Evolutionary conservation across 2,888 invertebrate genomes (phyloP), one percentile per base, ranked within the genome.

Genomic region (Amaurobius ferox): DNA sequence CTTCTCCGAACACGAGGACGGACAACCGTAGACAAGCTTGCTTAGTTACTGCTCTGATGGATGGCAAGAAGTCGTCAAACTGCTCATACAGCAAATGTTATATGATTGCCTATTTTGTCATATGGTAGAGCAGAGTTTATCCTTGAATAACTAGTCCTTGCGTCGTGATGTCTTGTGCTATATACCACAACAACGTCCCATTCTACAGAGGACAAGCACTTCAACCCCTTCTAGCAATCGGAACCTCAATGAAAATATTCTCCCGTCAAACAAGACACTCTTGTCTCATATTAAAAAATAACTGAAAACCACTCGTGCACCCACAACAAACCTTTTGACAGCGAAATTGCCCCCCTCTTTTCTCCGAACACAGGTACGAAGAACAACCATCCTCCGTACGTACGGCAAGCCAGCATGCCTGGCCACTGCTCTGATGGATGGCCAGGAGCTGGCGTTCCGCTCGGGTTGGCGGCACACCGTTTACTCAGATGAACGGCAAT

Each of bases 401-500:
- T n/a, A 30, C 35, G 48, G n/a, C n/a, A n/a, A n/a, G 5, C 55
- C 19, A 19, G 29, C 76, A 85, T 72, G 83, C 83, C 40, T 85
- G 70, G 77, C 71, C 83, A 77, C 62, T 72, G 35, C 28, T 39
- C 67, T 86, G 85, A 86, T 78, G 85, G 85, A 86, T 79, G 68
- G 72, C 85, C 68, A 67, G 73, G 71, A 73, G 73, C 68, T 77
- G 29, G 55, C 61, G 85, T 86, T 86, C 39, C 85, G 78, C 85
- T 55, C 39, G 44, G 78, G 16, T 68, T 29, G 72, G 26, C 85
- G 68, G 74, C 85, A 78, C 79, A 73, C 85, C 79, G 85, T 79
- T 86, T 86, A 86, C 73, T 61, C 76, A 83, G 71, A 71, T 83
- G 85, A 86, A 74, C 79, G 79, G 74, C 62, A 86, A 86, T 86